phyloP scores from a whole-genome alignment of 1,140 invertebrate genomes.

The Bombus affinis region DNA sequence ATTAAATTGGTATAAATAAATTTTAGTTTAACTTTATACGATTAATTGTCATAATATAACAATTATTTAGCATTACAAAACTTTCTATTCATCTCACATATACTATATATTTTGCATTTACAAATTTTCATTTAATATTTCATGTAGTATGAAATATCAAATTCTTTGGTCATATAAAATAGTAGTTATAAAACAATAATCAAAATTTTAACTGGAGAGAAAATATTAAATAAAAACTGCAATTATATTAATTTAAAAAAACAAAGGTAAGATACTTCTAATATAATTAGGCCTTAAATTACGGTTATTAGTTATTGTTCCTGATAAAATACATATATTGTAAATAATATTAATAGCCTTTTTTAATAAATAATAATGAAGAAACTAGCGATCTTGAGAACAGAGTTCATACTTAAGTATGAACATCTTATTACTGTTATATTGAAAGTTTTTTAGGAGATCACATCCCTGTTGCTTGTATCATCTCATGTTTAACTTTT shows the following conservation, averaged over 20 bases:
- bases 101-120: constrained; percentile 9
- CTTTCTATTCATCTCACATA: constrained; percentile 42
- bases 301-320: constrained; percentile 14
- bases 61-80: constrained; percentile 45
- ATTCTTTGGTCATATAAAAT: constrained; percentile 48
- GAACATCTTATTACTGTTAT: constrained; percentile 18
- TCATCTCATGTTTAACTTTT: constrained; percentile 19
- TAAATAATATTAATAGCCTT: constrained; percentile 51
- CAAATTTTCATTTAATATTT: constrained; percentile 23
- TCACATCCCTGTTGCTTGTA: background rate
- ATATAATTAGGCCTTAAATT: constrained; percentile 43
- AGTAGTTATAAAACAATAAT: constrained; percentile 20
- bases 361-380: constrained; percentile 43
- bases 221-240: background rate
- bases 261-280: constrained; percentile 13
- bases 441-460: background rate
- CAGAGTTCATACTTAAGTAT: constrained; percentile 9
- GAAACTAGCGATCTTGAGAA: constrained; percentile 24
- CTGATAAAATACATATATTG: constrained; percentile 10
- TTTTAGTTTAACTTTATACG: constrained; percentile 20
- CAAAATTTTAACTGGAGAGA: background rate
- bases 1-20: constrained; percentile 61
- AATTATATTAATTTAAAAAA: constrained; percentile 19
- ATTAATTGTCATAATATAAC: constrained; percentile 39
- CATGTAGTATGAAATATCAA: constrained; percentile 11